Conservation (phyloP, 2,797 vertebrate genomes). For the Peromyscus attwateri region DNA sequence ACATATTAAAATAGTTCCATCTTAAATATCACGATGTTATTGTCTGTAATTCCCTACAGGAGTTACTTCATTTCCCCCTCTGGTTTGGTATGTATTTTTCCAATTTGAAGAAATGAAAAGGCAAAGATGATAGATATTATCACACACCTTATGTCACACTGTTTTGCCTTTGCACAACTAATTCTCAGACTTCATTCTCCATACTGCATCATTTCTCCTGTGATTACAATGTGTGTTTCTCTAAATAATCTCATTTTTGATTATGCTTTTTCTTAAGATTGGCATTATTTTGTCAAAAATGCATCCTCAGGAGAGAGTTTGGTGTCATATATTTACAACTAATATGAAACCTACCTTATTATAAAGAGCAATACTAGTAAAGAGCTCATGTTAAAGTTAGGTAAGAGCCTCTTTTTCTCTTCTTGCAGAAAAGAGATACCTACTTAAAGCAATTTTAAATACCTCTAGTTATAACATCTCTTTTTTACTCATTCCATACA, state of each 20-base stretch:
- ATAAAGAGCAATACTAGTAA: not conserved
- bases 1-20: constrained; percentile 64
- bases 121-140: constrained; percentile 25
- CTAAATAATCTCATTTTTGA: constrained; percentile 15
- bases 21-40: constrained; percentile 68
- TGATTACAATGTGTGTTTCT: constrained; percentile 1
- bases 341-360: not conserved
- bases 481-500: not conserved
- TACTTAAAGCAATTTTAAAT: not conserved
- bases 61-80: constrained; percentile 18
- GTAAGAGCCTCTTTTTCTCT: not conserved
- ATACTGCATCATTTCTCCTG: not conserved
- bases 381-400: not conserved
- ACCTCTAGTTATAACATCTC: not conserved
- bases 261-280: constrained; percentile 22
- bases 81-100: not conserved
- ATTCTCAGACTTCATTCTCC: constrained; percentile 42
- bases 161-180: not conserved
- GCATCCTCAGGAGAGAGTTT: not conserved
- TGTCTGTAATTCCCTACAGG: constrained; percentile 28
- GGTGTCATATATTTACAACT: constrained; percentile 17
- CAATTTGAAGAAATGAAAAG: not conserved
- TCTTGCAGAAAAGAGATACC: not conserved
- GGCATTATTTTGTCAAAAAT: constrained; percentile 38
- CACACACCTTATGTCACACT: not conserved